phyloP scores from a whole-genome alignment of 2,113 vertebrate genomes.

The Pleuronectes platessa region DNA sequence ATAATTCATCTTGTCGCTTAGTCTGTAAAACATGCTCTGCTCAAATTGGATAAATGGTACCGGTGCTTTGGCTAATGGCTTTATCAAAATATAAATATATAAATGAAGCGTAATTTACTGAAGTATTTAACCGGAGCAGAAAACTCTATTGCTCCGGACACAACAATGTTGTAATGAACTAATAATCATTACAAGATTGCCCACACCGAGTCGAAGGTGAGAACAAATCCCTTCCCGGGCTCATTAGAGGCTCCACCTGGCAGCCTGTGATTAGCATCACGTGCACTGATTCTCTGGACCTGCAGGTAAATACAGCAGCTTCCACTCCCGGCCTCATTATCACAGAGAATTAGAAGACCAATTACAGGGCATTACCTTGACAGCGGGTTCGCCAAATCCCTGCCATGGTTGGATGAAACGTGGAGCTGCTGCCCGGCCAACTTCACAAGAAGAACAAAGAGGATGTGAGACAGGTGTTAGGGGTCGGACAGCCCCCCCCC shows the following conservation, averaged over 20 bases:
- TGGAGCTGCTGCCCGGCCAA: conserved; percentile 17
- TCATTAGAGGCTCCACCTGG: conserved; percentile 55
- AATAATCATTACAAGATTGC: conserved; percentile 8
- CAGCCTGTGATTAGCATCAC: conserved; percentile 48
- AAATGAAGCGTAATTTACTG: not conserved
- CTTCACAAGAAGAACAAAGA: conserved; percentile 23
- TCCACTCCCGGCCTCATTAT: conserved; percentile 66
- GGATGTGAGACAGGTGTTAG: conserved; percentile 13
- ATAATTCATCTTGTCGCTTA: too few species aligned
- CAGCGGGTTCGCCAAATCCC: conserved; percentile 45
- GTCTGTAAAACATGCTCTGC: too few species aligned
- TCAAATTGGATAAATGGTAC: too few species aligned
- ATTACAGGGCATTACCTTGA: conserved; percentile 72
- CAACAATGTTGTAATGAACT: conserved; percentile 12
- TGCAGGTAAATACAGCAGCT: conserved; percentile 62
- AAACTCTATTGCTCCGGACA: not conserved
- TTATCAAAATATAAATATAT: not conserved
- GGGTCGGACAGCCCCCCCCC: not conserved
- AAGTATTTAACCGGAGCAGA: not conserved
- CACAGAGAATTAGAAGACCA: conserved; percentile 63
- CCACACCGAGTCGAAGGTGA: not conserved
- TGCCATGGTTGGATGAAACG: conserved; percentile 36
- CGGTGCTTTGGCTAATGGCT: too few species aligned
- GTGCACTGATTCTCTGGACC: conserved; percentile 49
- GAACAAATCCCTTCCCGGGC: conserved; percentile 22